A percentile compares a stretch with the other conserved stretches of the same genome.
Evolutionary conservation across 2,113 vertebrate species (phyloP).

Genomic region (Syngnathus floridae): DNA sequence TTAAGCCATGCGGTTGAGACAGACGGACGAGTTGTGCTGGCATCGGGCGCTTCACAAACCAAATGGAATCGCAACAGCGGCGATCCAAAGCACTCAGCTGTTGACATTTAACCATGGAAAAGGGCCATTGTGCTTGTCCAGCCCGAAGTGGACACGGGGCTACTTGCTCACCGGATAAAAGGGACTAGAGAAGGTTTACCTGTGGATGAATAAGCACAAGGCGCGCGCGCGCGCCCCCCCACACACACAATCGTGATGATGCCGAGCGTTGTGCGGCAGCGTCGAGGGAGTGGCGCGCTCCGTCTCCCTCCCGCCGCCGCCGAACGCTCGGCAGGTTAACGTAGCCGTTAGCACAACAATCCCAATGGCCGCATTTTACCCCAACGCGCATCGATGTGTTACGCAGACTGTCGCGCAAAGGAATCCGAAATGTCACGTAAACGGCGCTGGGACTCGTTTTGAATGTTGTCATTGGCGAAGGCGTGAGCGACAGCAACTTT

Average conservation of each 20-base stretch:
- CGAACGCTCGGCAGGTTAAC: conserved; percentile 31
- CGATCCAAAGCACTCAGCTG: neutral
- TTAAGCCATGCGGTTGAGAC: too few relatives aligned
- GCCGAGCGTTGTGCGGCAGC: neutral
- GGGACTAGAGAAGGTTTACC: neutral
- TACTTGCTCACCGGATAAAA: too few relatives aligned
- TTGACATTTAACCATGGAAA: neutral
- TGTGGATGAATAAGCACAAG: neutral
- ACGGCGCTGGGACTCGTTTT: neutral
- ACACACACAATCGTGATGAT: neutral
- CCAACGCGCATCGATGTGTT: too few relatives aligned
- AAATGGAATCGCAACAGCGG: too few relatives aligned
- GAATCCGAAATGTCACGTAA: neutral
- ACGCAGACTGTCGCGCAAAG: neutral
- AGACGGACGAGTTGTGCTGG: too few relatives aligned
- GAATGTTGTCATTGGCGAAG: neutral
- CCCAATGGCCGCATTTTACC: neutral
- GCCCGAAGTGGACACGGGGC: neutral
- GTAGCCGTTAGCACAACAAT: conserved; percentile 24
- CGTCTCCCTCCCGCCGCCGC: neutral
- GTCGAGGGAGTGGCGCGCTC: conserved; percentile 61
- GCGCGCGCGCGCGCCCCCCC: neutral
- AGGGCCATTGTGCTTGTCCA: neutral
- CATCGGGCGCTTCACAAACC: too few relatives aligned
- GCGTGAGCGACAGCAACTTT: neutral